These are phyloP conservation scores for Agrotis ipsilon DNA, from an alignment of 2,888 invertebrate genomes.

Conservation along the genomic window DNA sequence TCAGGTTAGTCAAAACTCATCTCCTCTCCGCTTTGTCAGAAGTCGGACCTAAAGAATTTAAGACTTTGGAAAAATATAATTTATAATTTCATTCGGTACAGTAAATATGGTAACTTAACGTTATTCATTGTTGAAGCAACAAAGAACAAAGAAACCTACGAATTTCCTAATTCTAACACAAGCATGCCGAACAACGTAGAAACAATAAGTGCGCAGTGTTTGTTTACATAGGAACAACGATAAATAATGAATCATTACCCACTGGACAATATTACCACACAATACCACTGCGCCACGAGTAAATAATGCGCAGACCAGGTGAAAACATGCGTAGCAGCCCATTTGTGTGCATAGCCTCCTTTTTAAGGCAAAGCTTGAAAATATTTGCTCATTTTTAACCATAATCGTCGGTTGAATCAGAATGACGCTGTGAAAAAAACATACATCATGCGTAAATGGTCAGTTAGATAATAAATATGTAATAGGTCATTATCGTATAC, in stretches of 20 bases:
- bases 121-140: neutral
- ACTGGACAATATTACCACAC: constrained; percentile 66
- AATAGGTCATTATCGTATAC: constrained; percentile 8
- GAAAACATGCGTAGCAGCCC: constrained; percentile 45
- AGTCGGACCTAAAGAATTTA: neutral
- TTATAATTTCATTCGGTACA: constrained; percentile 2
- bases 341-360: constrained; percentile 32
- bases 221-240: constrained; percentile 62
- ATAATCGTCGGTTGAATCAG: constrained; percentile 11
- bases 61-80: neutral
- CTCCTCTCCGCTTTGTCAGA: too few species aligned
- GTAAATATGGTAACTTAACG: constrained; percentile 15
- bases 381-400: constrained; percentile 31
- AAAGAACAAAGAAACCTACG: constrained; percentile 34
- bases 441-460: constrained; percentile 21
- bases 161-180: constrained; percentile 30
- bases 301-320: constrained; percentile 50
- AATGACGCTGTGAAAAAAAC: constrained; percentile 1
- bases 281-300: constrained; percentile 56
- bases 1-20: too few species aligned
- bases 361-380: constrained; percentile 24
- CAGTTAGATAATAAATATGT: constrained; percentile 40
- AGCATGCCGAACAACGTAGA: constrained; percentile 43
- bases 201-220: constrained; percentile 66
- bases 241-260: constrained; percentile 66